Evolutionary conservation across 2,888 invertebrate species (phyloP), one percentile per base, ranked within the genome.

Genomic region (Elmis aenea): DNA sequence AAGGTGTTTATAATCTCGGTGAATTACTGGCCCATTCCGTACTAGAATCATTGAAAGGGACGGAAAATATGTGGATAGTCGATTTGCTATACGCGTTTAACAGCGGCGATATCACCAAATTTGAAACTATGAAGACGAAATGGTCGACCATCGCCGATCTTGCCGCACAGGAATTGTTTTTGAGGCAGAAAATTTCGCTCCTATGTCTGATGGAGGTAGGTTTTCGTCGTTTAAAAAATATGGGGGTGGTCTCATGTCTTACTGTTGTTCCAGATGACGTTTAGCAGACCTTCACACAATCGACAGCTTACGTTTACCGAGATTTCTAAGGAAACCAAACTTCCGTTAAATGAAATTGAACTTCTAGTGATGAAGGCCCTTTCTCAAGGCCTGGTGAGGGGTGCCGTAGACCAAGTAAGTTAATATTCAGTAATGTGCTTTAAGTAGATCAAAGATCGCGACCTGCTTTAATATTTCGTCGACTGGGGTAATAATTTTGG

Each of bases 321-420:
- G 64, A 95, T 99, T 33, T 82, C 95, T 0, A 71, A 75, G 15
- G 89, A 89, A 61, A 90, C 95, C 2, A 77, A 85, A 48, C 72
- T 96, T 37, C 88, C 89, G 0, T 68, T 81, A 0, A 82, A 85
- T 50, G 87, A 92, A 62, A 92, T 99, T 11, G 99, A 99, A 63
- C 74, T 94, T 44, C 72, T 99, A 25, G 91, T 99, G 1, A 99
- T 99, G 97, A 95, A 94, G 69, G 97, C 97, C 0, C 67, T 99
- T 13, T 91, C 96, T 0, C 85, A 95, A 62, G 92, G 90, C 12
- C 75, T 99, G 9, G 90, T 99, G 3, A 82, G 85, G 38, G 99
- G 96, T 1, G 87, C 87, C 40, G 95, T 97, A 49, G 96, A 97
- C 72, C 92, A 96, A 73, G 92, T 95, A 46, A 31, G 41, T 31